These are phyloP conservation scores for Decapterus maruadsi DNA, from an alignment of 2,797 vertebrate genomes.

Conservation along the genomic window DNA sequence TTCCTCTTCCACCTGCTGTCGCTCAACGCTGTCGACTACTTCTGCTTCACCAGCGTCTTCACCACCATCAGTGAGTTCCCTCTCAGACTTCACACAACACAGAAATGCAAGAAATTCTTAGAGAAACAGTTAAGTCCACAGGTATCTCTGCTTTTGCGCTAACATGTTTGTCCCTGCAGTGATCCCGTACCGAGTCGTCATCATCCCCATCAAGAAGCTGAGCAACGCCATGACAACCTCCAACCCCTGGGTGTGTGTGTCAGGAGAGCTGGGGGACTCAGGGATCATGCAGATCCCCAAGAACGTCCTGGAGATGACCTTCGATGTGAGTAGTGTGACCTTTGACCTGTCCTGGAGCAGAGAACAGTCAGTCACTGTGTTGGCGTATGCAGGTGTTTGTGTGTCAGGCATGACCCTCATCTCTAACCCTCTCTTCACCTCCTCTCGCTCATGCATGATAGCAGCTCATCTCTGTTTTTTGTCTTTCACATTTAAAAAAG, in stretches of 20 bases:
- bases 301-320: constrained; percentile 96
- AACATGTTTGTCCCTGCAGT: constrained; percentile 76
- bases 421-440: too few species aligned
- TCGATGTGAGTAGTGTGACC: constrained; percentile 87
- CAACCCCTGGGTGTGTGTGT: constrained; percentile 96
- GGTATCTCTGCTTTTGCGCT: neutral
- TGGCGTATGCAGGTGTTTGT: too few species aligned
- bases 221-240: constrained; percentile 95
- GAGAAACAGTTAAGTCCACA: too few species aligned
- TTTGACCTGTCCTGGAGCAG: constrained; percentile 16
- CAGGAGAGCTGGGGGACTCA: constrained; percentile 93
- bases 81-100: too few species aligned
- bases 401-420: too few species aligned
- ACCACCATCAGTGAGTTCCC: constrained; percentile 93
- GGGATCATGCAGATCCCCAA: constrained; percentile 95
- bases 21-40: constrained; percentile 96
- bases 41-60: constrained; percentile 97
- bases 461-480: too few species aligned
- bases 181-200: constrained; percentile 93
- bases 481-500: too few species aligned
- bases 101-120: too few species aligned
- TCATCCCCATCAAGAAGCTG: constrained; percentile 95
- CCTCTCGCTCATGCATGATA: too few species aligned
- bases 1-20: constrained; percentile 96
- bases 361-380: too few species aligned